Evolutionary conservation across 2,888 invertebrate genomes (phyloP), one percentile per base, ranked within the genome.

Genomic region (Galerucella nymphaeae): DNA sequence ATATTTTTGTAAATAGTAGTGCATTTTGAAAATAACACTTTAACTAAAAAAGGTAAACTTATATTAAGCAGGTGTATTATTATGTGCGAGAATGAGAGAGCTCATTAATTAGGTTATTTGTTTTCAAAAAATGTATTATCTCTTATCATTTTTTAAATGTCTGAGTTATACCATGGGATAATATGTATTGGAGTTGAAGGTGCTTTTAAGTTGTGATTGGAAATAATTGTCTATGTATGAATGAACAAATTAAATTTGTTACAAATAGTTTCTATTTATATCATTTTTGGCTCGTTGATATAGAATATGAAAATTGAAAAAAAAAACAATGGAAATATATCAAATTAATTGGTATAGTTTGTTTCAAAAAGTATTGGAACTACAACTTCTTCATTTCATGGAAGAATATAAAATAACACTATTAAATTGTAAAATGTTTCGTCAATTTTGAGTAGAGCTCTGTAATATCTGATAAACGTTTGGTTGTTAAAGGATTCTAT

Each of bases 1-100:
- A 66, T 66, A 66, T 58, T 66, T 55, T 58, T 58, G 45, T 66
- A 66, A 30, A 66, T 66, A 66, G n/a, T 62, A n/a, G 42, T n/a
- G 16, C 6, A 53, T n/a, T 64, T 64, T 20, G 38, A 50, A 64
- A 63, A 20, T 45, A 30, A 50, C 20, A 62, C 41, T 30, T 50
- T 50, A 16, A 64, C 50, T n/a, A 38, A 42, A 23, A 62, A 16
- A 62, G 41, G 16, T 16, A 61, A 61, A 16, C 6, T 2, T 13
- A 30, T 38, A 61, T 13, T 38, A 61, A 58, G 5, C 14, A 20
- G 18, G 14, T 58, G 2, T 23, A 30, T 38, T 38, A 38, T 38
- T 38, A 23, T 23, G 10, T 13, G 18, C 30, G 6, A 20, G 18
- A 13, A 14, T 45, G 45, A 14, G 45, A 13, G 45, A 8, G 18